These are phyloP conservation scores for Phyllopteryx taeniolatus DNA, from an alignment of 2,113 vertebrate species.

Conservation along the genomic window DNA sequence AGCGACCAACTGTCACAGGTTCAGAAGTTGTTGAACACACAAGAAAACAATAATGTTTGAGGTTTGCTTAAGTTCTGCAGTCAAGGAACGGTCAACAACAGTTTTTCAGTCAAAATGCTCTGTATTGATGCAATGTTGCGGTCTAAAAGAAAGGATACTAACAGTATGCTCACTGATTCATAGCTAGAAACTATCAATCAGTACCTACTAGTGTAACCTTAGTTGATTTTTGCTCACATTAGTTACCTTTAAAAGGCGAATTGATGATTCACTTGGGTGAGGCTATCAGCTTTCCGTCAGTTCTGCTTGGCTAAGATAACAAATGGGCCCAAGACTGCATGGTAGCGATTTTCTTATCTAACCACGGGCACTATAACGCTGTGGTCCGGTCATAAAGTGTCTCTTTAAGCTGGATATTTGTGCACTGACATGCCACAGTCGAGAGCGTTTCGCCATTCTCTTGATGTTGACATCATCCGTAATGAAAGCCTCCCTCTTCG, in stretches of 20 bases:
- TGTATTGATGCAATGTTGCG: neutral
- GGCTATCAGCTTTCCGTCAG: conserved; percentile 1
- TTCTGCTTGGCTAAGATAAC: conserved; percentile 9
- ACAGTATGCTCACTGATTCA: neutral
- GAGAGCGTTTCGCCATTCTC: neutral
- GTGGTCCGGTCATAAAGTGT: conserved; percentile 1
- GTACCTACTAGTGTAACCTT: neutral
- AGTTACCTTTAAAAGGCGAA: neutral
- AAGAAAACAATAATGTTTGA: neutral
- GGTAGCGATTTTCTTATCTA: conserved; percentile 13
- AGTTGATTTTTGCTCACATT: neutral
- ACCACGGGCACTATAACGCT: neutral
- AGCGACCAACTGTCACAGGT: neutral
- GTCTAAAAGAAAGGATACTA: neutral
- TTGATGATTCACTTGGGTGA: neutral
- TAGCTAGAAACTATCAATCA: neutral
- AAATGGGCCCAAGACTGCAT: conserved; percentile 1
- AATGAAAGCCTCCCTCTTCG: conserved; percentile 18
- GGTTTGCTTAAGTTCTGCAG: neutral
- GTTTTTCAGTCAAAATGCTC: neutral
- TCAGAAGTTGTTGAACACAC: neutral
- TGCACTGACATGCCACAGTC: neutral
- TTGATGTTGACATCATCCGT: neutral
- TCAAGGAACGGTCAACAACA: neutral
- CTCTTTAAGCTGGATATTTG: conserved; percentile 2